Conservation (phyloP, 2,888 invertebrate species). For the Acanthoscelides obtectus region DNA sequence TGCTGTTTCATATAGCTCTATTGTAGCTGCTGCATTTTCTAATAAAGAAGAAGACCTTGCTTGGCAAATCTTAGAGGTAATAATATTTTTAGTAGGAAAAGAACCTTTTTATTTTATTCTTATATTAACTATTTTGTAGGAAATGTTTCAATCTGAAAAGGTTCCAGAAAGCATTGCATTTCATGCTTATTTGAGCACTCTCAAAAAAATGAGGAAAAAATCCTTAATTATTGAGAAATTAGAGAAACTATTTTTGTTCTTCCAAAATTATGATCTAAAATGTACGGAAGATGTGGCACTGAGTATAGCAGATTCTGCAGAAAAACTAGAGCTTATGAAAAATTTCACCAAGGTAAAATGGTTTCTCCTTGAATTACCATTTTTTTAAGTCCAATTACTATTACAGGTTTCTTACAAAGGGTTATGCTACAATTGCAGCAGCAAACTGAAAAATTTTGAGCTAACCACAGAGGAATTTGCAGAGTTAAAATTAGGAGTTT, state of each 20-base stretch:
- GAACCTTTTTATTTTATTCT: neutral
- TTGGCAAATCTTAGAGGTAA: constrained; percentile 56
- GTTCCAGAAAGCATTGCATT: constrained; percentile 17
- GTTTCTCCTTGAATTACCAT: no score
- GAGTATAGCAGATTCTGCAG: constrained; percentile 21
- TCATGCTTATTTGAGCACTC: constrained; percentile 24
- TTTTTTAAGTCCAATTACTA: neutral
- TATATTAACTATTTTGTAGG: constrained; percentile 27
- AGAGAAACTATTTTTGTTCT: constrained; percentile 55
- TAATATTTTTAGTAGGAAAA: no score
- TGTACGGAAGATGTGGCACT: constrained; percentile 41
- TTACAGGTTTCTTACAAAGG: constrained; percentile 48
- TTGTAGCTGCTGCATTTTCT: constrained; percentile 57
- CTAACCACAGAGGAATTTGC: constrained; percentile 61
- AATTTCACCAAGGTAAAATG: constrained; percentile 18
- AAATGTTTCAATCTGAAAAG: constrained; percentile 45
- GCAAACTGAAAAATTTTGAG: constrained; percentile 49
- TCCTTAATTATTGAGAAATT: constrained; percentile 41
- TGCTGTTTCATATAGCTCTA: constrained; percentile 49
- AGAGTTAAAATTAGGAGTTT: constrained; percentile 56
- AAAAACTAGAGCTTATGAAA: constrained; percentile 15
- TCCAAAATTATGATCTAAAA: constrained; percentile 50
- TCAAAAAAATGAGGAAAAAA: constrained; percentile 15
- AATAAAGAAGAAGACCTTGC: constrained; percentile 54
- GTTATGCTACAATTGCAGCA: constrained; percentile 56